Evolutionary conservation across 2,888 invertebrate genomes (phyloP).

Genomic region (Polydrusus pterygomalis): DNA sequence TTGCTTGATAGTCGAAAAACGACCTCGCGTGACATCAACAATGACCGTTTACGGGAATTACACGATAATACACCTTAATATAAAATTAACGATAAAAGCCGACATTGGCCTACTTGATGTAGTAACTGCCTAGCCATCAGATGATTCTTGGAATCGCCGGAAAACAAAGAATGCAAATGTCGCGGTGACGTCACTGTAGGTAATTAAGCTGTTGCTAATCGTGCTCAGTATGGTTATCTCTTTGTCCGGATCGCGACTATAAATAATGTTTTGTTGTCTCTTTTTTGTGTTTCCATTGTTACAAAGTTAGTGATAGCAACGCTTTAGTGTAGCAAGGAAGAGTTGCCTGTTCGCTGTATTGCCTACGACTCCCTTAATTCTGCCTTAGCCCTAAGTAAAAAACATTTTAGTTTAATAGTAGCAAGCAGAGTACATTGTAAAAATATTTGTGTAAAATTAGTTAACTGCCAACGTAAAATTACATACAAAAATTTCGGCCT

Average conservation of each 20-base stretch:
- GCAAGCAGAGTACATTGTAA: too few species aligned
- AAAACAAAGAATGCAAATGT: constrained; percentile 41
- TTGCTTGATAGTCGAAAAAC: too few species aligned
- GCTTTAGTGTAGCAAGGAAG: too few species aligned
- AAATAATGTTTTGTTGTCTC: neutral
- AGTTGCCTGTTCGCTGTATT: too few species aligned
- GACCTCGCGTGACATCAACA: neutral
- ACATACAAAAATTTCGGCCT: too few species aligned
- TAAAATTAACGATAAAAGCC: neutral
- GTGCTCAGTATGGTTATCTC: constrained; percentile 14
- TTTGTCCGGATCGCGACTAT: constrained; percentile 9
- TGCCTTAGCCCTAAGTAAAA: too few species aligned
- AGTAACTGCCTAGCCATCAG: constrained; percentile 3
- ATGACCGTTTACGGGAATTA: neutral
- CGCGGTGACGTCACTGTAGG: constrained; percentile 31
- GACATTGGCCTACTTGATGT: constrained; percentile 19
- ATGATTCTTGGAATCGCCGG: constrained; percentile 31
- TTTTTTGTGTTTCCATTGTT: neutral
- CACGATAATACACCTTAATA: neutral
- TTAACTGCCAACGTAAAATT: too few species aligned
- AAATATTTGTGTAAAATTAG: too few species aligned
- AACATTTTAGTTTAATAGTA: too few species aligned
- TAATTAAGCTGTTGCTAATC: constrained; percentile 27
- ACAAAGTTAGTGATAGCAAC: neutral
- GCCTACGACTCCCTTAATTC: too few species aligned